Base-by-base conservation (phyloP, 2,888 invertebrate genomes). In the Agrilus mali region DNA sequence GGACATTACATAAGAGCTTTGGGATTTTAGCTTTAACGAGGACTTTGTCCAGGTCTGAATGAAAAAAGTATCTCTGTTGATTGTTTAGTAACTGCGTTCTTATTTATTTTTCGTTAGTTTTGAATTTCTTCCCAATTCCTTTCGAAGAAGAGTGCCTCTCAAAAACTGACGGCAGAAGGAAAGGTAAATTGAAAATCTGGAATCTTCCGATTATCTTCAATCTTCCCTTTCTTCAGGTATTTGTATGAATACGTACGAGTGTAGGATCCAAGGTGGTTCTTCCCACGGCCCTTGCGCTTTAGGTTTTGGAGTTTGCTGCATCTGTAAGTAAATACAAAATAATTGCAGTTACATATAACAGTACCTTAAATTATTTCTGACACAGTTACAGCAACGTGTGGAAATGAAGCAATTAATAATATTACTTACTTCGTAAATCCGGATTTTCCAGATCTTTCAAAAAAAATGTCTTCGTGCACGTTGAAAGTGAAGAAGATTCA, bases 211-310 rank as follows among this genome's bases (percentile, higher is more conserved):
- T 27, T 27, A 27, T 27, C 27, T 27, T 27, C 27, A 27, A 27
- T 27, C 27, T 27, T 10, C 27, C 27, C 38, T 16, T 36, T 50
- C 57, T 56, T 64, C 72, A 54, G 88, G 88, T 43, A 75, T 81
- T 56, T 88, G 88, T 65, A 76, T 87, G 67, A 88, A 88, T 67
- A 78, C 83, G 14, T 88, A 88, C 66, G 86, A 87, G 64, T 88
- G 88, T 54, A 73, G 82, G 10, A 80, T 84, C 57, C 75, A 85
- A 55, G 79, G 80, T 42, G 76, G 76, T n/a, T 64, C 67, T 52
- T 78, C 86, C 0, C 74, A 77, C 33, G 88, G 88, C 0, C 78
- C 80, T 54, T 88, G 88, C 57, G 87, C 87, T 0, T 74, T 84
- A 48, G 87, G 88, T 7, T 83, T 88, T 50, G 88, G 88, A 1